Conservation (phyloP, 2,797 vertebrate genomes). For the Hyperoplus lanceolatus region DNA sequence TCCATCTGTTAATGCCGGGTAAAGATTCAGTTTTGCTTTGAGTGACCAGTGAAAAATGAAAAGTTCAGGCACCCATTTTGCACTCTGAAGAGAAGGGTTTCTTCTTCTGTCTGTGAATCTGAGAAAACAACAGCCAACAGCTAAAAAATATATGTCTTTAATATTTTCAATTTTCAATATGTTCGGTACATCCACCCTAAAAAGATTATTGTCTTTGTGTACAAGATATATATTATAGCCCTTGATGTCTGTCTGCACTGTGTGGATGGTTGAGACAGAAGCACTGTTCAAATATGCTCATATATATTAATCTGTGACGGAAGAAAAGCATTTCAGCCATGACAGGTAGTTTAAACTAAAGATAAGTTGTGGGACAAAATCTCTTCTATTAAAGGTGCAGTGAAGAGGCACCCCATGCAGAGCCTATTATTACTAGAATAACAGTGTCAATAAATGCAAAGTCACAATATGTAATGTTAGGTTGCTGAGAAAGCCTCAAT, state of each 20-base stretch:
- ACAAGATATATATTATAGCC: constrained; percentile 50
- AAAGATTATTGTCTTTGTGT: constrained; percentile 39
- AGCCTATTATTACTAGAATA: constrained; percentile 21
- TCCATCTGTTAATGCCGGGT: constrained; percentile 36
- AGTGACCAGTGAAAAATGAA: constrained; percentile 52
- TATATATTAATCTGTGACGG: constrained; percentile 47
- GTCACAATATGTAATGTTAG: neutral
- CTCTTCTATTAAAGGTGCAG: constrained; percentile 45
- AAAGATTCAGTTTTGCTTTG: constrained; percentile 35
- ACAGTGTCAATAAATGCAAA: neutral
- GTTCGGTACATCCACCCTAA: constrained; percentile 35
- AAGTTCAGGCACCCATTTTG: constrained; percentile 55
- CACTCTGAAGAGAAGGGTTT: constrained; percentile 62
- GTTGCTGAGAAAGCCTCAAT: neutral
- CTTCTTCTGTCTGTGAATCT: constrained; percentile 45
- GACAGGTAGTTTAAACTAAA: constrained; percentile 49
- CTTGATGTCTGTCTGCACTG: constrained; percentile 38
- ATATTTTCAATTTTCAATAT: neutral
- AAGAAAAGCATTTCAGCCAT: constrained; percentile 31
- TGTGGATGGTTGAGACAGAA: constrained; percentile 28
- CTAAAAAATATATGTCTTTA: neutral
- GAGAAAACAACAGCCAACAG: neutral
- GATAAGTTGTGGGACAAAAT: constrained; percentile 49
- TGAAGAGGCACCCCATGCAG: constrained; percentile 47
- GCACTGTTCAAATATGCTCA: constrained; percentile 47